A percentile compares a stretch with the other conserved stretches of the same genome.
These are phyloP conservation scores for Anguilla japonica DNA, from an alignment of 2,113 vertebrate genomes.

Conservation along the genomic window DNA sequence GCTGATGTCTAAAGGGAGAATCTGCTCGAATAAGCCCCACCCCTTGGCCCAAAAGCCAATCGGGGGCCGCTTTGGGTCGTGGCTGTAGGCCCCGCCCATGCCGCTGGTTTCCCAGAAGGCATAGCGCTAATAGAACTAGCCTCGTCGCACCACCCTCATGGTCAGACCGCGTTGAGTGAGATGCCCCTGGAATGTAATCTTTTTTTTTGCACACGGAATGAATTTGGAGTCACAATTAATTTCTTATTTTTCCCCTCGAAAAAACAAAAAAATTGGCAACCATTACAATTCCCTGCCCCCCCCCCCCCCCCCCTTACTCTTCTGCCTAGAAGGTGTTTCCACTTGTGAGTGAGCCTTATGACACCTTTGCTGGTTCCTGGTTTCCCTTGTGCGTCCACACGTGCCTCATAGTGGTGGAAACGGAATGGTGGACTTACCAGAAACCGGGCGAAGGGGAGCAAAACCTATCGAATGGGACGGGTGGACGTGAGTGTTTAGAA, in stretches of 20 bases:
- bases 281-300: neutral
- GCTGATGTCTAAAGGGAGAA: neutral
- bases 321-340: neutral
- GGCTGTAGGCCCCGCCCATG: neutral
- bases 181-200: constrained; percentile 16
- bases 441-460: neutral
- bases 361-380: constrained; percentile 1
- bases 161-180: neutral
- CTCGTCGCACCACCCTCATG: neutral
- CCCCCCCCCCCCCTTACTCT: too few species aligned
- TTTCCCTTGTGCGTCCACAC: neutral
- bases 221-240: neutral
- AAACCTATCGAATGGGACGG: neutral
- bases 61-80: too few species aligned
- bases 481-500: neutral
- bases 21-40: neutral
- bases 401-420: neutral
- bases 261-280: neutral
- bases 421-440: constrained; percentile 36
- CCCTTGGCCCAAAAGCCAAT: neutral
- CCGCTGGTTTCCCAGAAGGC: neutral
- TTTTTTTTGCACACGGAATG: constrained; percentile 24
- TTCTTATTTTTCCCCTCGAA: neutral
- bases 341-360: neutral
- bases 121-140: neutral